Base-by-base conservation (phyloP, 1,140 invertebrate species). In the Agrilus planipennis region DNA sequence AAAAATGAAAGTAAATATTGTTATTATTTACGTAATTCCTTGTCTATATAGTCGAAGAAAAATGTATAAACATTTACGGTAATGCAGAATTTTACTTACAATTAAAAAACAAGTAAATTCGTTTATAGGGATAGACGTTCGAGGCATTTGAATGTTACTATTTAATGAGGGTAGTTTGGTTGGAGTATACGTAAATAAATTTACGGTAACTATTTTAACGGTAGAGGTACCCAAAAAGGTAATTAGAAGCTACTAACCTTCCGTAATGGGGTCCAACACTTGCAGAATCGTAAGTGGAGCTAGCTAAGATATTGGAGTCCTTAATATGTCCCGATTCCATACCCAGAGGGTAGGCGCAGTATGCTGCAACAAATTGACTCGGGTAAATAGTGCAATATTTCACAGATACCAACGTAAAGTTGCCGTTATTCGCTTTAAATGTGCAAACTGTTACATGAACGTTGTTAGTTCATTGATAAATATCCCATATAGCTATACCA, bases 261-360 rank as follows among this genome's bases (percentile, higher is more conserved):
- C 51, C 56, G 45, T 60, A 55, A 40, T 59, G 72, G 18, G 81
- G 80, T 44, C 81, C 81, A 23, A 84, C 81, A 55, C 75, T 81
- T 47, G 72, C 72, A 44, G 66, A 70, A 54, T 84, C 79, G 61
- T 81, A 81, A 44, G 78, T 77, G n/a, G 78, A 82, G 52, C 79
- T 83, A 25, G 80, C 80, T 20, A 71, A 68, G 52, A 85, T 73
- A 56, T 77, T 75, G 35, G 67, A 58, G 60, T 84, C 78, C 52
- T 64, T 70, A 51, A 85, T 83, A 10, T 64, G 70, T 34, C 76
- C 76, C 17, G 77, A 76, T 62, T 82, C 75, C 81, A 85, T 83
- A 45, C 81, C 81, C 51, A 85, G 61, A 15, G 81, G 68, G 11
- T 60, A 63, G 41, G 62, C 68, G 60, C 79, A 82, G 64, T 71